phyloP scores from a whole-genome alignment of 1,140 invertebrate genomes.

The Mercenaria mercenaria region DNA sequence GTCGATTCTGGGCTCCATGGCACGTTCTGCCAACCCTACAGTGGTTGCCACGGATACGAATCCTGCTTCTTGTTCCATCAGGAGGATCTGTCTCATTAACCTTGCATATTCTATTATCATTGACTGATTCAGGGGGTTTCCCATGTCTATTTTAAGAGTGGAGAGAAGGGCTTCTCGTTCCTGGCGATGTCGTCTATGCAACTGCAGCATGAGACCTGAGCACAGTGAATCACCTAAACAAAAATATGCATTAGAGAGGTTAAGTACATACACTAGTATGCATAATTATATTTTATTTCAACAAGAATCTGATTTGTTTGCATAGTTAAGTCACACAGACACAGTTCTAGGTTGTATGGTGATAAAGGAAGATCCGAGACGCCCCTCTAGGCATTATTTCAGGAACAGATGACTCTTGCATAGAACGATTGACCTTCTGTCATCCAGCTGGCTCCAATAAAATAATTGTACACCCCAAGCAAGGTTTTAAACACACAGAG shows the following conservation, averaged over 20 bases:
- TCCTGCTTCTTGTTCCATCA: constrained; percentile 63
- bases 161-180: constrained; percentile 73
- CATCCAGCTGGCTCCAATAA: no score
- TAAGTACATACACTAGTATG: no score
- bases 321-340: no score
- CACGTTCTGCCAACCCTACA: constrained; percentile 77
- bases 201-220: constrained; percentile 68
- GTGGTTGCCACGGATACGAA: constrained; percentile 74
- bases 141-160: constrained; percentile 56
- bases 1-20: constrained; percentile 68
- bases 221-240: constrained; percentile 69
- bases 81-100: constrained; percentile 59
- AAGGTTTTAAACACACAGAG: no score
- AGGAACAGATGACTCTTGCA: no score
- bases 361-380: no score
- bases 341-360: no score
- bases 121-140: constrained; percentile 14
- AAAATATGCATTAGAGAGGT: neutral
- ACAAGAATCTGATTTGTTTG: no score
- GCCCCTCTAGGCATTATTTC: no score
- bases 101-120: constrained; percentile 70
- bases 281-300: no score
- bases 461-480: no score
- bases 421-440: no score
- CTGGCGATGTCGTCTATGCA: constrained; percentile 69